Conservation (phyloP, 2,888 invertebrate genomes). For the Drosophila hamatofila region DNA sequence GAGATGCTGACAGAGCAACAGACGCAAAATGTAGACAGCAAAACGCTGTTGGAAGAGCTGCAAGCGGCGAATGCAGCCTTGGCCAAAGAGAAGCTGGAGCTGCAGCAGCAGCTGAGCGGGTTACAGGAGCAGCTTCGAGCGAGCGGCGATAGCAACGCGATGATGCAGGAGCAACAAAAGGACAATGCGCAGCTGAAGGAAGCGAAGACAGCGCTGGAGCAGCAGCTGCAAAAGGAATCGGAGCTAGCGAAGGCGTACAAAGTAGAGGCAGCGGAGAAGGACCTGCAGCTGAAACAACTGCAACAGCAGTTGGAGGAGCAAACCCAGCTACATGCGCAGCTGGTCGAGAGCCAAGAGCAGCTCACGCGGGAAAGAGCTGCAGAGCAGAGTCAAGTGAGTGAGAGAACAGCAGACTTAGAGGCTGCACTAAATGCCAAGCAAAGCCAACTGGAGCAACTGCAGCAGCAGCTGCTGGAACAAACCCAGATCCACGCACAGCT, state of each 20-base stretch:
- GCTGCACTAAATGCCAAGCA: not conserved
- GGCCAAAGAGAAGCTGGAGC: slow-evolving; percentile 2
- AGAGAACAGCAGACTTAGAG: not conserved
- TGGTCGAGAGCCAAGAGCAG: slow-evolving; percentile 15
- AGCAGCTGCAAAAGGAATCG: slow-evolving; percentile 1
- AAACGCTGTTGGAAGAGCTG: slow-evolving; percentile 55
- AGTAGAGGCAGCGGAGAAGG: not conserved
- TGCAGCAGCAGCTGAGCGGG: slow-evolving; percentile 23
- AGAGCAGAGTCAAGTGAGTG: not conserved
- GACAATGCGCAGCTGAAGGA: slow-evolving; percentile 15
- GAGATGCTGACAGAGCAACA: slow-evolving; percentile 73
- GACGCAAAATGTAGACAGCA: slow-evolving; percentile 43
- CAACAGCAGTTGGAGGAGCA: slow-evolving; percentile 20
- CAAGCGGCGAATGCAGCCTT: slow-evolving; percentile 65
- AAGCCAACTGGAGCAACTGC: slow-evolving; percentile 26
- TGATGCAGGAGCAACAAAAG: slow-evolving; percentile 12
- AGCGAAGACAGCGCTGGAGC: slow-evolving; percentile 8
- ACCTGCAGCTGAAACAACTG: slow-evolving; percentile 8
- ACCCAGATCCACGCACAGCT: slow-evolving; percentile 28
- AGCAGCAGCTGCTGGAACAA: slow-evolving; percentile 47
- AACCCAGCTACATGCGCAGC: slow-evolving; percentile 8
- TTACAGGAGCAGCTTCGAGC: slow-evolving; percentile 25
- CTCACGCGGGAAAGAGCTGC: slow-evolving; percentile 7
- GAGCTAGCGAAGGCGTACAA: not conserved
- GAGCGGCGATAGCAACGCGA: slow-evolving; percentile 17